A percentile compares a stretch with the other conserved stretches of the same genome.
phyloP scores from a whole-genome alignment of 2,888 invertebrate genomes.

The Pasiphila rectangulata region DNA sequence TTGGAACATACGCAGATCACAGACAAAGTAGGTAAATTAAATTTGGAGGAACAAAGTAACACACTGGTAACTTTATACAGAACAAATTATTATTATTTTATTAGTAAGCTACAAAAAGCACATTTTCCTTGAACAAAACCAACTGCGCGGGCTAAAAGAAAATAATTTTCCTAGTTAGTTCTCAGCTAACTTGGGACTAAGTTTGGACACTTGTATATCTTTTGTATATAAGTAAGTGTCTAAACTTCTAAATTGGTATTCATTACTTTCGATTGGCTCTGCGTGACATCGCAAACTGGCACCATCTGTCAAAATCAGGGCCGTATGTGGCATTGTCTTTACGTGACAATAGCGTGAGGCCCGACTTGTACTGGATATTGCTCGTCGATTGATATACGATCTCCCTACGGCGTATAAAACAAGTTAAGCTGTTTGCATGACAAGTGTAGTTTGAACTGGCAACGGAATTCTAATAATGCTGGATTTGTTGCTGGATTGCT shows the following conservation, averaged over 20 bases:
- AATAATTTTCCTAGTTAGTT: too few species aligned
- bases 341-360: conserved; percentile 26
- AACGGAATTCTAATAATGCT: not conserved
- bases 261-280: conserved; percentile 20
- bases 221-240: conserved; percentile 1
- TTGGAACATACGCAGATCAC: too few species aligned
- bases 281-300: conserved; percentile 22
- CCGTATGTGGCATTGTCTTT: conserved; percentile 29
- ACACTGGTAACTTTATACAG: too few species aligned
- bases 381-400: not conserved
- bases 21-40: too few species aligned
- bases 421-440: conserved; percentile 1
- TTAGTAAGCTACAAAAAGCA: too few species aligned
- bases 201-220: too few species aligned
- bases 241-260: conserved; percentile 11
- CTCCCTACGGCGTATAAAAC: not conserved
- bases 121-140: too few species aligned
- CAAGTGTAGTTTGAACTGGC: too few species aligned
- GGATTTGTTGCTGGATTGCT: not conserved
- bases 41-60: too few species aligned
- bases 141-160: too few species aligned
- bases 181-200: too few species aligned
- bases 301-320: conserved; percentile 32
- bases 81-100: too few species aligned
- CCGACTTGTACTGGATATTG: conserved; percentile 8